Evolutionary conservation across 2,113 vertebrate genomes (phyloP).

Genomic region (Perognathus longimembris): DNA sequence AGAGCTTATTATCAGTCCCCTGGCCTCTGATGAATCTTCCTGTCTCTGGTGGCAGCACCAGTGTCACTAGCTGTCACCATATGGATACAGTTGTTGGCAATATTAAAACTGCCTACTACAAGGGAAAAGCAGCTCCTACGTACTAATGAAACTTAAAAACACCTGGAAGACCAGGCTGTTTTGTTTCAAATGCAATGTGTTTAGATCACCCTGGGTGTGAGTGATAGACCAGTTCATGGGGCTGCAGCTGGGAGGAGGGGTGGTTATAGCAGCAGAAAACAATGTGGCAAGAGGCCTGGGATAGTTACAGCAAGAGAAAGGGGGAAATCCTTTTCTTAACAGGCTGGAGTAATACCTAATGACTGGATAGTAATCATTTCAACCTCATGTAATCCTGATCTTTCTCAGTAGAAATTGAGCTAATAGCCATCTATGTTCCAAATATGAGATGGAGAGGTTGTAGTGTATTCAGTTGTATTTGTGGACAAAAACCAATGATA

Average conservation of each 20-base stretch:
- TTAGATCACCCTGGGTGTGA: too few relatives aligned
- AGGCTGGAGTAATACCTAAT: neutral
- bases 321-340: neutral
- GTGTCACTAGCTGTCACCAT: neutral
- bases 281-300: neutral
- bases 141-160: neutral
- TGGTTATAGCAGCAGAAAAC: neutral
- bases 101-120: neutral
- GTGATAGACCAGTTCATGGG: neutral
- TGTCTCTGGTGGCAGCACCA: neutral
- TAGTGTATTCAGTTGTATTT: neutral
- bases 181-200: neutral
- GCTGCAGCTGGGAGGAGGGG: neutral
- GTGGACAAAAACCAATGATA: neutral
- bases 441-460: neutral
- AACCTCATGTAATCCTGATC: fast-evolving
- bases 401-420: neutral
- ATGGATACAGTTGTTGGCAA: neutral
- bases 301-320: neutral
- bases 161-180: neutral
- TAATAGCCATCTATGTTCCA: neutral
- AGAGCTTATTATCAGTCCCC: neutral
- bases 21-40: neutral
- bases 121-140: neutral
- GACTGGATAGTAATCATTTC: neutral